Evolutionary conservation across 53 echinoderm and acorn worm species (phyloP).

Genomic region (Echinarachnius parma): DNA sequence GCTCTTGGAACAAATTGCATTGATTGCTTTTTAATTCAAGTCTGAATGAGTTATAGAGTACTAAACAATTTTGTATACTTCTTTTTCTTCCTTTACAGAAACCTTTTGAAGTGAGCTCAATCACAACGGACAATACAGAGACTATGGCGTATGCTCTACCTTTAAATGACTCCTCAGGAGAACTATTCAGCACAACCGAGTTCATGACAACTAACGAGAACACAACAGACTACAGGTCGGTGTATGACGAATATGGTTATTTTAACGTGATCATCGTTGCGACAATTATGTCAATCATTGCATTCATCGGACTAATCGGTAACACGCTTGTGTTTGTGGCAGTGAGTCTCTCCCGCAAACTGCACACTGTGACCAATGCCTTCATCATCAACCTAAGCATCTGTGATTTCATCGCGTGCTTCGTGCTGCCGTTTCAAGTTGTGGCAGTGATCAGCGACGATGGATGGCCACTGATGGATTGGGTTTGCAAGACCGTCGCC

Average conservation of each 20-base stretch:
- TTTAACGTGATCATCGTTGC: constrained; percentile 23
- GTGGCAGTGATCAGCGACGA: constrained; percentile 23
- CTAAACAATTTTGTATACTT: no score
- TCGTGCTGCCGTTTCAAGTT: constrained; percentile 29
- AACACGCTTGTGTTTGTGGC: constrained; percentile 40
- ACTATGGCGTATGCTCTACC: no score
- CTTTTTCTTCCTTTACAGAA: no score
- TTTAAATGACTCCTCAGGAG: no score
- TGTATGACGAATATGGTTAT: constrained; percentile 34
- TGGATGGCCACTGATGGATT: constrained; percentile 28
- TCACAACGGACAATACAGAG: no score
- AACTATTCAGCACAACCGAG: no score
- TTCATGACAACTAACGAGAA: no score
- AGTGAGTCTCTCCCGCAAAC: constrained; percentile 35
- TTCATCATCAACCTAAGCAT: constrained; percentile 38
- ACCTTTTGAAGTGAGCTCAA: no score
- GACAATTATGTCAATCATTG: constrained; percentile 7
- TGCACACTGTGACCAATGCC: constrained; percentile 42
- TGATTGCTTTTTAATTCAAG: no score
- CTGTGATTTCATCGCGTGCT: constrained; percentile 36
- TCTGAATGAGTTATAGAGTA: no score
- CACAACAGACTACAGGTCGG: no score
- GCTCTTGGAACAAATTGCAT: no score
- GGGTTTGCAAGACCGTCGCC: constrained; percentile 15
- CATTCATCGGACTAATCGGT: constrained; percentile 22